These are phyloP conservation scores for Epinephelus cyanopodus DNA, from an alignment of 2,113 vertebrate genomes.

Conservation along the genomic window DNA sequence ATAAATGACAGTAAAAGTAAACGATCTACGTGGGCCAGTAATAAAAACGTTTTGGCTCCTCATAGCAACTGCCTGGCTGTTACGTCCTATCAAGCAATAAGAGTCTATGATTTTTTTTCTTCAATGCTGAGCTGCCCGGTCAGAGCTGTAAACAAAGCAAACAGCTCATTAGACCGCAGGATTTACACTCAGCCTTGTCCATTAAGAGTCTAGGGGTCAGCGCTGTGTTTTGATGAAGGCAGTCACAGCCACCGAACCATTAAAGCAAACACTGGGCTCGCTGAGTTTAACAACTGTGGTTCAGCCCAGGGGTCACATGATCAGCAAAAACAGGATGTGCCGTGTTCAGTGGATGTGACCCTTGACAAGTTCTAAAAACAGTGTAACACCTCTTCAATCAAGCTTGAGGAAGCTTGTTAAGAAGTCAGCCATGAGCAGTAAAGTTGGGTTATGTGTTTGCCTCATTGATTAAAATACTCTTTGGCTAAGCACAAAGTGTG, in stretches of 20 bases:
- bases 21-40: neutral
- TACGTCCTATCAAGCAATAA: neutral
- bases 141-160: slow-evolving; percentile 4
- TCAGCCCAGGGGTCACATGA: neutral
- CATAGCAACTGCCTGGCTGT: neutral
- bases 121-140: neutral
- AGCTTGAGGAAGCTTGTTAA: neutral
- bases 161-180: neutral
- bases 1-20: neutral
- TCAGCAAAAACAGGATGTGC: neutral
- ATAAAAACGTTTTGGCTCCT: neutral
- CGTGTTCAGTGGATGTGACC: neutral
- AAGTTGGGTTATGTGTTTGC: neutral
- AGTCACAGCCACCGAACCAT: neutral
- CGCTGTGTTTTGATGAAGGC: neutral
- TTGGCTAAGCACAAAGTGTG: neutral
- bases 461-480: neutral
- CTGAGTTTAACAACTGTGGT: neutral
- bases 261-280: neutral
- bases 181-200: slow-evolving; percentile 5
- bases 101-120: neutral
- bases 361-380: neutral
- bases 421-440: neutral
- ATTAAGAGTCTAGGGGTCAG: neutral
- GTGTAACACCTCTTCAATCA: neutral